Percentiles rank a stretch among this genome's conserved stretches.
Conservation (phyloP, 1,140 invertebrate species). For the Asobara japonica region DNA sequence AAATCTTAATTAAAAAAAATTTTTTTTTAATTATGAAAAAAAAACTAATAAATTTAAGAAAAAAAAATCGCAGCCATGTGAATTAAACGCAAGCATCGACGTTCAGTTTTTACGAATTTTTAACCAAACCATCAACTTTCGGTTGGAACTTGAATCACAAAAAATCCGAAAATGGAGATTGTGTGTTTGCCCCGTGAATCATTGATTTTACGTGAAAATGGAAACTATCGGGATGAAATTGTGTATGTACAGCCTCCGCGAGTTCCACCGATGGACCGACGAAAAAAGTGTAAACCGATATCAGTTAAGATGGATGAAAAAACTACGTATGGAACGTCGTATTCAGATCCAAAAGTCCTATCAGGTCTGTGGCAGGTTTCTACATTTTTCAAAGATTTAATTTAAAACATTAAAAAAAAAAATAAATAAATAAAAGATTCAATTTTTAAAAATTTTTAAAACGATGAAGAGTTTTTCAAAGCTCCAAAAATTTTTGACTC, state of each 20-base stretch:
- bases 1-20: not conserved
- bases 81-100: not conserved
- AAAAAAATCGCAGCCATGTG: too few relatives aligned
- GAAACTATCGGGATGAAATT: not conserved
- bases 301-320: conserved; percentile 11
- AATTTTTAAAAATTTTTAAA: too few relatives aligned
- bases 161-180: conserved; percentile 28
- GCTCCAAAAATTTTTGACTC: too few relatives aligned
- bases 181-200: conserved; percentile 7
- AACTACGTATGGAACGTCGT: conserved; percentile 31
- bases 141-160: not conserved
- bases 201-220: not conserved
- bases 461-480: too few relatives aligned
- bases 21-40: not conserved
- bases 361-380: not conserved
- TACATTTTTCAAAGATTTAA: too few relatives aligned
- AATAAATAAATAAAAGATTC: too few relatives aligned
- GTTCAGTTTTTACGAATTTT: not conserved
- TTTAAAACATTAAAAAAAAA: too few relatives aligned
- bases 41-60: too few relatives aligned
- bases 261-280: not conserved
- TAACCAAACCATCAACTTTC: not conserved
- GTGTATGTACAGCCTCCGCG: conserved; percentile 32
- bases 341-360: not conserved
- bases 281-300: conserved; percentile 15